Evolutionary conservation across 2,797 vertebrate species (phyloP), one percentile per base, ranked within the genome.

Genomic region (Phalanger gymnotis): DNA sequence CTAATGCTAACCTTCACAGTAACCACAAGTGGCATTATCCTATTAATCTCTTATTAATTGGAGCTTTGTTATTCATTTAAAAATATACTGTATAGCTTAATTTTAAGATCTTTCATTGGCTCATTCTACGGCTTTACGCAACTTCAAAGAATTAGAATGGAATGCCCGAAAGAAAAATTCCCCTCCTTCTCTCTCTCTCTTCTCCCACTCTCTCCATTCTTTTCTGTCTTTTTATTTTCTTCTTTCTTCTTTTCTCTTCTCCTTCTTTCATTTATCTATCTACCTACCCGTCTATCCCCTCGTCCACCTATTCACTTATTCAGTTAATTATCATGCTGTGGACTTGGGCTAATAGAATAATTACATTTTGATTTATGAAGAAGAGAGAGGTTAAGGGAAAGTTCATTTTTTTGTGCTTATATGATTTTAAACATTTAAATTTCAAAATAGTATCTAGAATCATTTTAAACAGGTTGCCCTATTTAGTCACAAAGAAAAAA

Each of bases 301-400:
- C 40, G 27, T 14, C 27, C n/a, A 87, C 4, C 22, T 51, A 51
- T 11, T 51, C 22, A 87, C 13, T 51, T 47, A 87, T 87, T 51
- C 27, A 47, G 9, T 87, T 51, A 47, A 27, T 97, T 96, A 97
- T 97, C 91, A 94, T 90, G 94, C 95, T 96, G 94, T 97, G 97
- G 97, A 97, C 96, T 97, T 98, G 96, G 96, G 96, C 97, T 98
- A 97, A 98, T 97, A 97, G 96, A 96, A 96, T 96, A 97, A 97
- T 97, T 97, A 97, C 97, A 96, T 97, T 95, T 91, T 96, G 94
- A 97, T 90, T 95, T 97, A 93, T 95, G 47, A 95, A 55, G 92
- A 95, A 97, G 94, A 96, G 95, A 95, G 87, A 94, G 93, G 93
- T 95, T 94, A 97, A 92, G 47, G 94, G 92, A 96, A 97, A 97